phyloP scores from a whole-genome alignment of 2,797 vertebrate species.

The Enteromius anoplus region DNA sequence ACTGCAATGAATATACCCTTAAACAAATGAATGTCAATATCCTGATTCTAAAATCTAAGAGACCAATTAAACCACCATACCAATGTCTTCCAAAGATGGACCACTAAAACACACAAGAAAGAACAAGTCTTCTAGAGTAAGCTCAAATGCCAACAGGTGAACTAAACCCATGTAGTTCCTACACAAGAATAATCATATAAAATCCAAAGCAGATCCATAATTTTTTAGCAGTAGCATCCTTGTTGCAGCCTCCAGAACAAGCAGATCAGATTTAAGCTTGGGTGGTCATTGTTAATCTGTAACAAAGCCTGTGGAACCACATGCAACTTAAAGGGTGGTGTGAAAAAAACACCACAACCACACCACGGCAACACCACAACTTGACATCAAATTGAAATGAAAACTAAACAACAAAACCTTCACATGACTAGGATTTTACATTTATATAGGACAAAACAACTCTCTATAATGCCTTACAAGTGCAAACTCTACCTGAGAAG shows the following conservation, averaged over 20 bases:
- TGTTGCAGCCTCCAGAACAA: background rate
- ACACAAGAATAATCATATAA: background rate
- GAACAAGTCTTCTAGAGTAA: background rate
- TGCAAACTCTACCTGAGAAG: no score
- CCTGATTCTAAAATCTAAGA: background rate
- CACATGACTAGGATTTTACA: no score
- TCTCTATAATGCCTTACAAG: no score
- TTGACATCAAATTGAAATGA: no score
- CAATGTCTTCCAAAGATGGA: background rate
- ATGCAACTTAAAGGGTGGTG: no score
- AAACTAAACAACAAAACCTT: no score
- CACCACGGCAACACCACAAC: no score
- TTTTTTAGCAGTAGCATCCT: background rate
- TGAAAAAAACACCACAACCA: no score
- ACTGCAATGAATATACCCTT: background rate
- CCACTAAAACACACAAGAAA: background rate
- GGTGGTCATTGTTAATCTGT: no score
- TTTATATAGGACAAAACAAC: no score
- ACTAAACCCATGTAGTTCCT: background rate
- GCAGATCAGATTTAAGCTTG: background rate
- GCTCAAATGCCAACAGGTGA: background rate
- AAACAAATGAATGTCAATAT: background rate
- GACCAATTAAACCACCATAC: background rate
- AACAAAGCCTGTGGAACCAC: no score
- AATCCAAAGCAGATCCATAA: background rate